These are phyloP conservation scores for Gordius sp. DNA, from an alignment of 2,888 invertebrate species.

Conservation along the genomic window DNA sequence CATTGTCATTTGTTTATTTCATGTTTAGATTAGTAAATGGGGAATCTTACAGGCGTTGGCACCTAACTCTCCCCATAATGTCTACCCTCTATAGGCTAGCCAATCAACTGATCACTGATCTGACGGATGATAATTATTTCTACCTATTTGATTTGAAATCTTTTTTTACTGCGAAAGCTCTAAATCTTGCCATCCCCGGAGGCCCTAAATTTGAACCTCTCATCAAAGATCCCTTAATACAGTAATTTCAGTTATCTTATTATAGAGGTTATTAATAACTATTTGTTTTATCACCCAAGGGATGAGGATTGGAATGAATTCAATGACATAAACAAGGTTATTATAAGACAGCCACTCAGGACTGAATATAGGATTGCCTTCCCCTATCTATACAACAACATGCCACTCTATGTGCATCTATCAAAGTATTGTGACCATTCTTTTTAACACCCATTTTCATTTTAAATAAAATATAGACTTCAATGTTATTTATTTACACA, in stretches of 20 bases:
- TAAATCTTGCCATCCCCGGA: slow-evolving; percentile 97
- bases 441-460: neutral
- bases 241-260: slow-evolving; percentile 35
- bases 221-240: slow-evolving; percentile 82
- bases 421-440: slow-evolving; percentile 74
- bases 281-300: slow-evolving; percentile 32
- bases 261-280: slow-evolving; percentile 15
- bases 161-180: slow-evolving; percentile 94
- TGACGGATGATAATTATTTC: slow-evolving; percentile 93
- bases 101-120: slow-evolving; percentile 81
- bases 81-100: slow-evolving; percentile 86
- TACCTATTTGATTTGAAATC: slow-evolving; percentile 96
- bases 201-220: slow-evolving; percentile 98
- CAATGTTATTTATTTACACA: too few species aligned
- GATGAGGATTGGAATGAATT: slow-evolving; percentile 99
- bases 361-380: slow-evolving; percentile 98
- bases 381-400: slow-evolving; percentile 90
- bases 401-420: slow-evolving; percentile 87
- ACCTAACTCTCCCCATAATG: slow-evolving; percentile 76
- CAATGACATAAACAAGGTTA: slow-evolving; percentile 98
- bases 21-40: slow-evolving; percentile 56
- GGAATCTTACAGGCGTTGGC: slow-evolving; percentile 83
- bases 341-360: slow-evolving; percentile 84
- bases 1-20: slow-evolving; percentile 9
- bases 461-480: too few species aligned